A percentile compares a stretch with the other conserved stretches of the same genome.
phyloP scores from a whole-genome alignment of 1,140 invertebrate genomes.

The Lutraria rhynchaena region DNA sequence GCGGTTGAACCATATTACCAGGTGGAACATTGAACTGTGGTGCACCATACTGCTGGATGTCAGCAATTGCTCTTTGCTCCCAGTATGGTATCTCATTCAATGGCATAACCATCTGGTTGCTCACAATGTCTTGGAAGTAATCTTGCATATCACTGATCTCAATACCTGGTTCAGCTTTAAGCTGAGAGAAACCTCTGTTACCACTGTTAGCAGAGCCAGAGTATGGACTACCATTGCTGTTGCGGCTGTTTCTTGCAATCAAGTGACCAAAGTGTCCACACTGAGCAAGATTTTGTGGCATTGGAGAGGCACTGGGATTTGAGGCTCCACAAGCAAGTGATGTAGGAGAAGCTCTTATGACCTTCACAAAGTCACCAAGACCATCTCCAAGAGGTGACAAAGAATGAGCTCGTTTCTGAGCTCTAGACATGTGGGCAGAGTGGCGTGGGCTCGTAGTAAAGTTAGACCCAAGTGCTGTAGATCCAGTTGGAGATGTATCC shows the following conservation, averaged over 20 bases:
- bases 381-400: slow-evolving; percentile 97
- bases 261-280: slow-evolving; percentile 94
- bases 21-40: slow-evolving; percentile 57
- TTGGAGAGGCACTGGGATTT: slow-evolving; percentile 81
- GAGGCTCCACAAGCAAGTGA: slow-evolving; percentile 94
- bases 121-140: slow-evolving; percentile 75
- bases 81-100: slow-evolving; percentile 75
- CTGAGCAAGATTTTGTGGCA: slow-evolving; percentile 68
- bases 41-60: slow-evolving; percentile 63
- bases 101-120: slow-evolving; percentile 75
- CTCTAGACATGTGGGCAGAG: slow-evolving; percentile 74
- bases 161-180: slow-evolving; percentile 70
- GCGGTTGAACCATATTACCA: slow-evolving; percentile 55
- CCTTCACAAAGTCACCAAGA: slow-evolving; percentile 93
- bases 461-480: slow-evolving; percentile 60
- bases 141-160: slow-evolving; percentile 71
- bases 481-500: slow-evolving; percentile 74
- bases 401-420: slow-evolving; percentile 92
- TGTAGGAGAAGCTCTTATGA: slow-evolving; percentile 97
- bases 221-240: slow-evolving; percentile 67
- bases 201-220: slow-evolving; percentile 68
- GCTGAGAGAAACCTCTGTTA: slow-evolving; percentile 66
- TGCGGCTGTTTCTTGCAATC: slow-evolving; percentile 86
- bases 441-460: slow-evolving; percentile 79
- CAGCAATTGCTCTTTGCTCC: slow-evolving; percentile 70